These are phyloP conservation scores for Drosophila cardini DNA, from an alignment of 1,140 invertebrate species.

Conservation along the genomic window DNA sequence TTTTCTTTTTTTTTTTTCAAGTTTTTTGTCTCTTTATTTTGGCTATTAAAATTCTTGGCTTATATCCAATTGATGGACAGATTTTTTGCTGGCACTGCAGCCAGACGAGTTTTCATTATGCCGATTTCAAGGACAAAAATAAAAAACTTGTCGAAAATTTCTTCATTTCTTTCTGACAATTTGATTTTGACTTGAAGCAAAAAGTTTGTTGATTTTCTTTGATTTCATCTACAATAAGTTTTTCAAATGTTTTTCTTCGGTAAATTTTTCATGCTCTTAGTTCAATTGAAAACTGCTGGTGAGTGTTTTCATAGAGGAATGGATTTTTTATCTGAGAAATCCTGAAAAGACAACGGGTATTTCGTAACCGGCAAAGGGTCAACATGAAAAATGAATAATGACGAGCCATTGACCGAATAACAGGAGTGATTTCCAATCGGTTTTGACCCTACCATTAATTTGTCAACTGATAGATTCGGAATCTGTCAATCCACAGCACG, in stretches of 20 bases:
- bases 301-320: not conserved
- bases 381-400: constrained; percentile 52
- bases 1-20: constrained; percentile 37
- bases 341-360: not conserved
- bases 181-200: constrained; percentile 38
- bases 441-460: constrained; percentile 50
- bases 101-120: constrained; percentile 61
- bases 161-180: constrained; percentile 17
- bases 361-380: constrained; percentile 34
- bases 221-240: constrained; percentile 28
- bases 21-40: constrained; percentile 9
- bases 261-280: constrained; percentile 59
- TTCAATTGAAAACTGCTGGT: constrained; percentile 48
- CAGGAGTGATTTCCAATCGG: constrained; percentile 50
- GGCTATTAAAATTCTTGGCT: constrained; percentile 67
- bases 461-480: constrained; percentile 54
- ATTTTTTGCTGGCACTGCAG: constrained; percentile 40
- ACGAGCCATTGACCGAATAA: constrained; percentile 44
- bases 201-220: constrained; percentile 29
- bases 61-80: constrained; percentile 63
- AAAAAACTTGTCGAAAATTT: constrained; percentile 66
- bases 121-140: constrained; percentile 54
- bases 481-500: constrained; percentile 39
- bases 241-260: constrained; percentile 40
- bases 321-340: constrained; percentile 8